These are phyloP conservation scores for Saguinus midas DNA, from an alignment of 2,113 vertebrate species.

Conservation along the genomic window DNA sequence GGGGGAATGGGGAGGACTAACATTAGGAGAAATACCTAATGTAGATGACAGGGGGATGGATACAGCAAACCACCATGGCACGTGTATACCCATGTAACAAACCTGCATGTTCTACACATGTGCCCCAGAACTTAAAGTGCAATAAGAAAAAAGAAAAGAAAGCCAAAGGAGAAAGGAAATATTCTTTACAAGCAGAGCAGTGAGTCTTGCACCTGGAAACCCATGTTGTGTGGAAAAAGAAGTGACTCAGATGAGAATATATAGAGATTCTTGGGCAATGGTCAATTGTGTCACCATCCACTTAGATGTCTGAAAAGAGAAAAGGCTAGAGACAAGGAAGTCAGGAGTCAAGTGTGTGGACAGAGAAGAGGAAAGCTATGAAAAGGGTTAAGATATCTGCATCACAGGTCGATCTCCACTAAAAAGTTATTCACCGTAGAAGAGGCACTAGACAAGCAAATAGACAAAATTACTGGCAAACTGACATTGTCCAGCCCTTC, in stretches of 20 bases:
- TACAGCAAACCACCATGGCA: no score
- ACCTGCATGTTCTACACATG: no score
- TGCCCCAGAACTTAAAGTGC: no score
- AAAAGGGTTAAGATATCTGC: background rate
- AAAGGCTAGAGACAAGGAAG: background rate
- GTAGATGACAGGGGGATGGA: no score
- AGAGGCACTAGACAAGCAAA: background rate
- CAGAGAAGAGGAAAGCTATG: background rate
- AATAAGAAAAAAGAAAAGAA: background rate
- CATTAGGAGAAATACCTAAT: no score
- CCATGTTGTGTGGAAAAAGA: background rate
- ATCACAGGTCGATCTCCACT: background rate
- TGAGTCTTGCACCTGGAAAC: background rate
- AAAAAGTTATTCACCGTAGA: background rate
- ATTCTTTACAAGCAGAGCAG: background rate
- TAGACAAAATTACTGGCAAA: background rate
- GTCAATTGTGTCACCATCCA: fast-evolving
- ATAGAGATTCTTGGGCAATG: background rate
- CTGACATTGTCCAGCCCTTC: background rate
- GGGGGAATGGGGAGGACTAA: no score
- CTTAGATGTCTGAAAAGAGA: background rate
- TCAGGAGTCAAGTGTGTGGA: background rate
- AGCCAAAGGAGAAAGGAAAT: background rate
- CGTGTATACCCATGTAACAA: no score
- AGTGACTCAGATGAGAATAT: background rate